Conservation (phyloP, 2,888 invertebrate species). For the Pseudanteris insignis region DNA sequence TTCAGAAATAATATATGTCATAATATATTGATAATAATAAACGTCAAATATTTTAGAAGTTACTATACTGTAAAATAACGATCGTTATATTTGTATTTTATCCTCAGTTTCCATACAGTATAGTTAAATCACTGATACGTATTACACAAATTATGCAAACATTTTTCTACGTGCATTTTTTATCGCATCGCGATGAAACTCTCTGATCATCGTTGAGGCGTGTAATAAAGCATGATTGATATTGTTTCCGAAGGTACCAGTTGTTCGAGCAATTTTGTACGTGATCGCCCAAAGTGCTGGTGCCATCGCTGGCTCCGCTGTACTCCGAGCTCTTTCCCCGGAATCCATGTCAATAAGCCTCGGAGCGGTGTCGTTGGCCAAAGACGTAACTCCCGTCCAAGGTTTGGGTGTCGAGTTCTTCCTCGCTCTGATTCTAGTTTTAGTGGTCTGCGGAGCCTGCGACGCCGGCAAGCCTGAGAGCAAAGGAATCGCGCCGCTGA, state of each 20-base stretch:
- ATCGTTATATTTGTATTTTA: too few species aligned
- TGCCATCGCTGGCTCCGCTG: conserved; percentile 80
- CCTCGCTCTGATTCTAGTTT: conserved; percentile 86
- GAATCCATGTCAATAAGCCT: conserved; percentile 70
- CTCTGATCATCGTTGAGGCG: too few species aligned
- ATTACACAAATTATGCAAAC: too few species aligned
- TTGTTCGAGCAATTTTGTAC: conserved; percentile 80
- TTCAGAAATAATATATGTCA: too few species aligned
- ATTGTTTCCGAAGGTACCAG: conserved; percentile 67
- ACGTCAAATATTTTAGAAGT: too few species aligned
- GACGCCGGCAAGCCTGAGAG: conserved; percentile 83
- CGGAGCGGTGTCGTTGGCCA: conserved; percentile 76
- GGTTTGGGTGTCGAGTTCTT: conserved; percentile 91
- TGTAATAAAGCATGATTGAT: too few species aligned
- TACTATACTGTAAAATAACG: too few species aligned
- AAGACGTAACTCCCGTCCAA: conserved; percentile 75
- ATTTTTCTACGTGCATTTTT: too few species aligned
- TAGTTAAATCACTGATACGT: too few species aligned
- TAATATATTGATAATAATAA: too few species aligned
- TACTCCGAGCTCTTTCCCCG: conserved; percentile 79
- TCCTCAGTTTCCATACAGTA: too few species aligned
- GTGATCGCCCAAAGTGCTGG: conserved; percentile 85
- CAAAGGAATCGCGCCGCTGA: conserved; percentile 83
- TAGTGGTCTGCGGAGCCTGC: conserved; percentile 89
- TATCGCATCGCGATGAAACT: too few species aligned